Evolutionary conservation across 1,140 invertebrate species (phyloP).

Genomic region (fruit fly (Drosophila melanogaster)): DNA sequence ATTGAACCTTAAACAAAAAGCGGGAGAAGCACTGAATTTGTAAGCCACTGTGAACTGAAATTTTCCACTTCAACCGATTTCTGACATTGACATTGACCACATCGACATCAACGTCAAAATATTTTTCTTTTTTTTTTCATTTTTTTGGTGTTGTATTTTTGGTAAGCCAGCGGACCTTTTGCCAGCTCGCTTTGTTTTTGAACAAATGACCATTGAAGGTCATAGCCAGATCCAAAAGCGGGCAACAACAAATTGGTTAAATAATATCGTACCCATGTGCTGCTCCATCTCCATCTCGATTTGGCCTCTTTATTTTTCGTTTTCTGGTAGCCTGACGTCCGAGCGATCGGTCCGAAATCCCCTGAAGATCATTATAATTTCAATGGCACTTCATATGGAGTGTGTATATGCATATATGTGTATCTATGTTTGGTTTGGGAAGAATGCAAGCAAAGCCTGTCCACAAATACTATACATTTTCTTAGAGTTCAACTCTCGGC

Average conservation of each 20-base stretch:
- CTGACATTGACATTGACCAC: constrained; percentile 82
- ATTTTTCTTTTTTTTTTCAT: constrained; percentile 10
- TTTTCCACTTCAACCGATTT: constrained; percentile 77
- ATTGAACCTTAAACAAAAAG: constrained; percentile 37
- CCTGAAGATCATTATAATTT: constrained; percentile 81
- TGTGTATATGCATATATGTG: constrained; percentile 24
- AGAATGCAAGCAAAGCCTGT: constrained; percentile 59
- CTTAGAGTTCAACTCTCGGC: constrained; percentile 36
- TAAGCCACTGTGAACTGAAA: constrained; percentile 44
- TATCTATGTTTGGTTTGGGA: constrained; percentile 53
- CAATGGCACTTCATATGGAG: constrained; percentile 72
- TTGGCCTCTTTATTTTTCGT: constrained; percentile 10
- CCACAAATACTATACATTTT: constrained; percentile 15
- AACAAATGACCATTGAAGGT: constrained; percentile 80
- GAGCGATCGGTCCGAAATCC: constrained; percentile 67
- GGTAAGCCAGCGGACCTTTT: constrained; percentile 50
- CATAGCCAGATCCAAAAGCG: constrained; percentile 46
- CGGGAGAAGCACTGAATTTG: constrained; percentile 16
- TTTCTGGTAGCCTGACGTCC: constrained; percentile 68
- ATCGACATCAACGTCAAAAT: constrained; percentile 76
- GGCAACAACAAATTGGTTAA: constrained; percentile 76
- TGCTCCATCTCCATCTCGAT: constrained; percentile 23
- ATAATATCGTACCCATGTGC: constrained; percentile 45
- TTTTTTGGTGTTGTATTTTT: constrained; percentile 9
- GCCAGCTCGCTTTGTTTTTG: constrained; percentile 63